Conservation (phyloP, 1,140 invertebrate genomes). For the Hyles vespertilio region DNA sequence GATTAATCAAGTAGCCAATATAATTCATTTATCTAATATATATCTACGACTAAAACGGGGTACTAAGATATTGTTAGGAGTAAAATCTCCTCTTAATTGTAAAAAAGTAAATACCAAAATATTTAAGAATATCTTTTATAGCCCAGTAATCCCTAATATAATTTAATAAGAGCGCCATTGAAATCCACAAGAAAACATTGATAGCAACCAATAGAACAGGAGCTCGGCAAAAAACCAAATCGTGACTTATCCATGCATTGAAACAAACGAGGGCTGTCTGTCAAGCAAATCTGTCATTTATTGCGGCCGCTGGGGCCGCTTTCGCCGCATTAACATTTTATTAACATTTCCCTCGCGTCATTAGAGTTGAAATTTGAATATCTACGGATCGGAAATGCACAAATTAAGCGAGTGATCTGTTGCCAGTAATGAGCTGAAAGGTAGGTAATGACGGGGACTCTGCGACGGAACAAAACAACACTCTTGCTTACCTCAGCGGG, state of each 20-base stretch:
- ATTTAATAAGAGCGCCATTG: background rate
- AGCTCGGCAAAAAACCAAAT: slow-evolving; percentile 55
- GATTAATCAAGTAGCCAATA: too few species aligned
- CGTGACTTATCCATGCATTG: slow-evolving; percentile 64
- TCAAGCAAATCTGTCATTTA: slow-evolving; percentile 75
- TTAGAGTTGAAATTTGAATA: slow-evolving; percentile 74
- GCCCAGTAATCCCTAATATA: background rate
- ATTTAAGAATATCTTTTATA: background rate
- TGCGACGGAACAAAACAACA: slow-evolving; percentile 63
- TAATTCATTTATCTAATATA: too few species aligned
- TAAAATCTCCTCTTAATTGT: too few species aligned
- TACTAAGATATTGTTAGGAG: too few species aligned
- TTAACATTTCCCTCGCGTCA: slow-evolving; percentile 71
- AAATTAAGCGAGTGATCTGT: slow-evolving; percentile 74
- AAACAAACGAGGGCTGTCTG: slow-evolving; percentile 55
- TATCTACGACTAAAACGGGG: too few species aligned
- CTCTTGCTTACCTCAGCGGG: slow-evolving; percentile 63
- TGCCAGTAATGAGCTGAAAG: slow-evolving; percentile 69
- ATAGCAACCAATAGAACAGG: background rate
- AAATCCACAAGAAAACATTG: too few species aligned
- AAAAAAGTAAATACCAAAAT: background rate
- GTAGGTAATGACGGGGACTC: slow-evolving; percentile 65
- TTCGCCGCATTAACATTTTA: slow-evolving; percentile 72
- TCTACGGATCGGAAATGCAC: slow-evolving; percentile 72
- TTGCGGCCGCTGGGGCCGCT: slow-evolving; percentile 51